Base-by-base conservation (phyloP, 1,140 invertebrate genomes). In the Meloidogyne floridensis region DNA sequence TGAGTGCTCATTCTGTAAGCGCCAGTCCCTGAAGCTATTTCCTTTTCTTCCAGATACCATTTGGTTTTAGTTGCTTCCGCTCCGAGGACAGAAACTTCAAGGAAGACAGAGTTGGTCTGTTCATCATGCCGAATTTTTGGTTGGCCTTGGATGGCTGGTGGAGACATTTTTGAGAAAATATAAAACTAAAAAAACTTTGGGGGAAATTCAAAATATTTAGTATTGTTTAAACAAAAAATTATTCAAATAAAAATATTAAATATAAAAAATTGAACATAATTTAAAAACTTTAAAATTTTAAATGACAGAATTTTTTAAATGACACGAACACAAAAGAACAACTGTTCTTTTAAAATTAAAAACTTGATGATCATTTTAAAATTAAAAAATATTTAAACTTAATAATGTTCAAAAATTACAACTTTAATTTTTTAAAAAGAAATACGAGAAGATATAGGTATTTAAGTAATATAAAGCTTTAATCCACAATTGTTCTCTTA, bases 11-110 rank as follows among this genome's bases (percentile, higher is more conserved):
- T 90, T 43, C 79, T 85, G 82, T 90, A 86, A 69, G 81, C 82
- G 18, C 81, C 85, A 20, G 84, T 87, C 65, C 82, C 86, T 15
- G 85, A 76, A 69, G 72, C 84, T 56, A 89, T 81, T 77, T 90
- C 88, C 6, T 89, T 86, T 18, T 90, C 89, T 53, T 83, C 85
- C n/a, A 87, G 82, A 74, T 86, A 88, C 88, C 88, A 89, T 78
- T 88, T 85, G 75, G 87, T 89, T 71, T 89, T 89, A 9, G 83
- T 42, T 59, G 85, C 73, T 81, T 90, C 89, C 42, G 87, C 87
- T 32, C 84, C 84, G 15, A 83, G 75, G 43, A 84, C 82, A 47
- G 77, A 74, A 56, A 85, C 84, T 75, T 89, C 88, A n/a, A 89
- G 83, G 72, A 88, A 84, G 9, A 89, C 88, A n/a, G 70, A 81